These are phyloP conservation scores for Linnaemya vulpina DNA, from an alignment of 2,888 invertebrate genomes.

Conservation along the genomic window DNA sequence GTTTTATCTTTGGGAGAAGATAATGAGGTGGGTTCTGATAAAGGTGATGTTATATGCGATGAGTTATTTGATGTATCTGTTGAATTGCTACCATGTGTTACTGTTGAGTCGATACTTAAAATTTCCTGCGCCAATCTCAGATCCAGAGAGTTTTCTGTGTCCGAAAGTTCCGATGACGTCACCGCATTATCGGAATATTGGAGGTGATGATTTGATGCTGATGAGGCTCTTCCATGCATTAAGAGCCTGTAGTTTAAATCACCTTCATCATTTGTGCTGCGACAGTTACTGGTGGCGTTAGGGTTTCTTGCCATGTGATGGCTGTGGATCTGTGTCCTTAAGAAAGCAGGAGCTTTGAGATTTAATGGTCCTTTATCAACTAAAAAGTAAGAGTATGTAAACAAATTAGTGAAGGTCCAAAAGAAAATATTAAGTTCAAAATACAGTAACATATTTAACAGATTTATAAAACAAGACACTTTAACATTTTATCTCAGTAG, in stretches of 20 bases:
- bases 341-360: slow-evolving; percentile 50
- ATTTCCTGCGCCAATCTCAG: slow-evolving; percentile 35
- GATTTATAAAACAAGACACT: not conserved
- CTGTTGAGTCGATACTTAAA: slow-evolving; percentile 38
- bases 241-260: slow-evolving; percentile 21
- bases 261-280: not conserved
- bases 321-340: slow-evolving; percentile 41
- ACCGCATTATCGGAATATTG: slow-evolving; percentile 64
- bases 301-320: not conserved
- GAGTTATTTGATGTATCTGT: slow-evolving; percentile 52
- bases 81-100: slow-evolving; percentile 55
- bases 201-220: slow-evolving; percentile 29
- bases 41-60: slow-evolving; percentile 42
- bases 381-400: slow-evolving; percentile 70
- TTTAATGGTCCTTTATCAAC: slow-evolving; percentile 75
- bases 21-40: slow-evolving; percentile 62
- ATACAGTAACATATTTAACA: not conserved
- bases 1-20: slow-evolving; percentile 57
- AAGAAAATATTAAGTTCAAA: not conserved
- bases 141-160: slow-evolving; percentile 50
- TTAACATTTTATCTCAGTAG: not conserved
- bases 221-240: slow-evolving; percentile 32
- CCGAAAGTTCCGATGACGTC: slow-evolving; percentile 59
- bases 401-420: not conserved
- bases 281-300: slow-evolving; percentile 11